A percentile compares a stretch with the other conserved stretches of the same genome.
These are phyloP conservation scores for Oenanthe oenanthe DNA, from an alignment of 2,113 vertebrate species.

Conservation along the genomic window DNA sequence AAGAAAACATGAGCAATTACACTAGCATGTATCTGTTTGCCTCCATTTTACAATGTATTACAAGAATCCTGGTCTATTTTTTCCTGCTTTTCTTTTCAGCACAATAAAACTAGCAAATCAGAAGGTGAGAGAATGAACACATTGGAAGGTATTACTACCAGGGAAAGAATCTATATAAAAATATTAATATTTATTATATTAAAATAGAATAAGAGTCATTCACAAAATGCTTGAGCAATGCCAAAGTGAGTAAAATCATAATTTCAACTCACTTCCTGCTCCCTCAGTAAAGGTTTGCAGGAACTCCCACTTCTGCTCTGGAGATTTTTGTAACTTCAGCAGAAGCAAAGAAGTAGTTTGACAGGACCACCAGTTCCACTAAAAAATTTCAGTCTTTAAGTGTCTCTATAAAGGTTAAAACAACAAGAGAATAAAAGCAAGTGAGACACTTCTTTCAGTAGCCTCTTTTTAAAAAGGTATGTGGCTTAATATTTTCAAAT, in stretches of 20 bases:
- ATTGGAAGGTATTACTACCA: not conserved
- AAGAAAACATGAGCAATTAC: not conserved
- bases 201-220: not conserved
- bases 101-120: not conserved
- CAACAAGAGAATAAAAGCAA: not conserved
- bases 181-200: not conserved
- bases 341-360: not conserved
- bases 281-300: not conserved
- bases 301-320: not conserved
- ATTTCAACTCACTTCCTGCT: not conserved
- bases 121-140: not conserved
- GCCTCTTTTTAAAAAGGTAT: not conserved
- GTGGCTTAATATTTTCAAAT: not conserved
- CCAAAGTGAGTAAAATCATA: not conserved
- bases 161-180: not conserved
- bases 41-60: not conserved
- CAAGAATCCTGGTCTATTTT: not conserved
- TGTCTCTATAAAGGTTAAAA: not conserved
- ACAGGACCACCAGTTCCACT: not conserved
- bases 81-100: not conserved
- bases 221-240: not conserved
- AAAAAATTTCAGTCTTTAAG: not conserved
- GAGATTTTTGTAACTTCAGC: not conserved
- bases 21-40: not conserved
- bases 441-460: not conserved